A percentile compares a stretch with the other conserved stretches of the same genome.
These are phyloP conservation scores for Nettapus auritus DNA, from an alignment of 2,113 vertebrate species.

Conservation along the genomic window DNA sequence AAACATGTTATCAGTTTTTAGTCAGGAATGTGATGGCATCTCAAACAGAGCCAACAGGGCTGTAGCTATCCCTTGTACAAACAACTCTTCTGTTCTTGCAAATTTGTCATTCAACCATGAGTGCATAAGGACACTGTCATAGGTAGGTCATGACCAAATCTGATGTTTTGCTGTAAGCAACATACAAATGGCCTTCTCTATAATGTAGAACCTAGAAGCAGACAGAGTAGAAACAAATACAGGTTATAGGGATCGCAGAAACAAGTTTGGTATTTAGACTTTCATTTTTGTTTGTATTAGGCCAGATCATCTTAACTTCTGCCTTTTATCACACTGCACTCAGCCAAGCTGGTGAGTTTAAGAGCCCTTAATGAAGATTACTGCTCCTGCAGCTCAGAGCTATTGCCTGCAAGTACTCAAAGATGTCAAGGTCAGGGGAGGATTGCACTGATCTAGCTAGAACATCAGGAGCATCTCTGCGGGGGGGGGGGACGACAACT, in stretches of 20 bases:
- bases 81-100: neutral
- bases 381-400: neutral
- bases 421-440: neutral
- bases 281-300: neutral
- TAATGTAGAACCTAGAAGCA: neutral
- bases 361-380: neutral
- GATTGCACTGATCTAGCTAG: neutral
- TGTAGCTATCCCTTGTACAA: neutral
- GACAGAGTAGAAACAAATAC: neutral
- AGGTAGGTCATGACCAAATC: neutral
- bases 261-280: neutral
- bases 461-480: neutral
- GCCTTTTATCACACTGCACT: neutral
- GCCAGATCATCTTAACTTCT: neutral
- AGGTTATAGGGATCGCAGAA: neutral
- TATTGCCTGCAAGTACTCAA: neutral
- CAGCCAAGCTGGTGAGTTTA: neutral
- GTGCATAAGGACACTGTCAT: rapidly evolving
- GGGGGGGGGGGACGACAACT: neutral
- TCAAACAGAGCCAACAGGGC: rapidly evolving
- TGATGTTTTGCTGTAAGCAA: neutral
- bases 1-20: neutral
- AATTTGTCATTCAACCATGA: neutral
- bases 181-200: neutral
- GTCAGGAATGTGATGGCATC: neutral